These are phyloP conservation scores for Chrysolina haemoptera DNA, from an alignment of 2,888 invertebrate genomes.

Conservation along the genomic window DNA sequence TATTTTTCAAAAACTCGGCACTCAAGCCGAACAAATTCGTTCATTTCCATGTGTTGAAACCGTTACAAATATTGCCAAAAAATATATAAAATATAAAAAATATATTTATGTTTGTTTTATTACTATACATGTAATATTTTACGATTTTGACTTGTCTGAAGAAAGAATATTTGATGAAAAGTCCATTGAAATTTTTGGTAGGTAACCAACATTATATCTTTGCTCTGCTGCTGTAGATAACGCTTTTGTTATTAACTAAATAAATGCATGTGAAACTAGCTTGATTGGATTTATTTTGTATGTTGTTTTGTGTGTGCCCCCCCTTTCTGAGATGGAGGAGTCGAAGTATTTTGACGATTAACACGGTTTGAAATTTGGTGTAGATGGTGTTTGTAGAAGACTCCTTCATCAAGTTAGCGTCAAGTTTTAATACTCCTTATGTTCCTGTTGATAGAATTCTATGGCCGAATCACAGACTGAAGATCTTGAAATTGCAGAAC, in stretches of 20 bases:
- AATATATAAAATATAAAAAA: no score
- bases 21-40: no score
- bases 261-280: slow-evolving; percentile 61
- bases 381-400: slow-evolving; percentile 37
- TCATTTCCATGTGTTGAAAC: no score
- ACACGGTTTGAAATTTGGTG: slow-evolving; percentile 18
- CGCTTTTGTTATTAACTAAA: slow-evolving; percentile 8
- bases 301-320: slow-evolving; percentile 7
- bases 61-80: no score
- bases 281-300: slow-evolving; percentile 53
- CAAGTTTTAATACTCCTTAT: slow-evolving; percentile 44
- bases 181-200: no score
- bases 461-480: slow-evolving; percentile 61
- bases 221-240: background rate
- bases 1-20: no score
- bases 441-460: slow-evolving; percentile 61
- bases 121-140: no score
- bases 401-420: slow-evolving; percentile 47
- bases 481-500: slow-evolving; percentile 60
- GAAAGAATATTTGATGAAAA: no score
- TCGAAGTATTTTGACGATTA: slow-evolving; percentile 25
- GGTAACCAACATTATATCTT: no score
- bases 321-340: slow-evolving; percentile 29
- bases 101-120: no score
- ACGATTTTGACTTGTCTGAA: no score